phyloP scores from a whole-genome alignment of 1,140 invertebrate species.

The Drosophila tropicalis region DNA sequence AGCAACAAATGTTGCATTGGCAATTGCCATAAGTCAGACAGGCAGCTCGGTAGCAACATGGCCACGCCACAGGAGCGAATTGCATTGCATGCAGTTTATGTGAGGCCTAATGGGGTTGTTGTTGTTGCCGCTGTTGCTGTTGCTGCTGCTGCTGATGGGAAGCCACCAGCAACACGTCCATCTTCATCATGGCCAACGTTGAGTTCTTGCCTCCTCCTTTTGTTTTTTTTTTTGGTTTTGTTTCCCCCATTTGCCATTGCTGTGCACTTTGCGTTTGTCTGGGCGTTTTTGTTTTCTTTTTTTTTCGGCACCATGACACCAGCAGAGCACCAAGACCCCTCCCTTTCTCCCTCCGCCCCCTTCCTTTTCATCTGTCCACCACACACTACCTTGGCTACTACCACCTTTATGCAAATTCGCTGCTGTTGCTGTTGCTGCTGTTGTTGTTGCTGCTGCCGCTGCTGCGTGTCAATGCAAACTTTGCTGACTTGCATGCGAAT shows the following conservation, averaged over 20 bases:
- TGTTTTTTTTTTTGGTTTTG: conserved; percentile 11
- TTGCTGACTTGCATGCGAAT: conserved; percentile 82
- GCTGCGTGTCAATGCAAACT: conserved; percentile 82
- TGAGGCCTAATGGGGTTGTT: conserved; percentile 75
- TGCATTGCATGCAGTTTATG: conserved; percentile 76
- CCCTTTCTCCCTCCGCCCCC: not conserved
- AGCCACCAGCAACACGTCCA: conserved; percentile 80
- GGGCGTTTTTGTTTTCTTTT: conserved; percentile 5
- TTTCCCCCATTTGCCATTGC: conserved; percentile 49
- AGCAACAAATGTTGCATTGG: conserved; percentile 81
- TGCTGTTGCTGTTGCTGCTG: conserved; percentile 11
- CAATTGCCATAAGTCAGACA: conserved; percentile 80
- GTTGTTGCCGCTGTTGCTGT: conserved; percentile 27
- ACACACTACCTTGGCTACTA: not conserved
- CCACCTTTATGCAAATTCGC: conserved; percentile 77
- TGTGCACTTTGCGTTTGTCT: conserved; percentile 74
- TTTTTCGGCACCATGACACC: conserved; percentile 74
- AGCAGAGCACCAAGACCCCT: conserved; percentile 50
- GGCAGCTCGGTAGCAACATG: conserved; percentile 73
- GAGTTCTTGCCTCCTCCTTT: conserved; percentile 16
- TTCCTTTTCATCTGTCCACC: too few relatives aligned
- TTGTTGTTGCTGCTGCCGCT: conserved; percentile 51
- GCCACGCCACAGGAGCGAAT: conserved; percentile 73
- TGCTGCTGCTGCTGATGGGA: conserved; percentile 51
- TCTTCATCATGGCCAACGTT: conserved; percentile 68